A percentile compares a stretch with the other conserved stretches of the same genome.
Conservation (phyloP, 1,140 invertebrate genomes). For the Neuroterus valhalla region DNA sequence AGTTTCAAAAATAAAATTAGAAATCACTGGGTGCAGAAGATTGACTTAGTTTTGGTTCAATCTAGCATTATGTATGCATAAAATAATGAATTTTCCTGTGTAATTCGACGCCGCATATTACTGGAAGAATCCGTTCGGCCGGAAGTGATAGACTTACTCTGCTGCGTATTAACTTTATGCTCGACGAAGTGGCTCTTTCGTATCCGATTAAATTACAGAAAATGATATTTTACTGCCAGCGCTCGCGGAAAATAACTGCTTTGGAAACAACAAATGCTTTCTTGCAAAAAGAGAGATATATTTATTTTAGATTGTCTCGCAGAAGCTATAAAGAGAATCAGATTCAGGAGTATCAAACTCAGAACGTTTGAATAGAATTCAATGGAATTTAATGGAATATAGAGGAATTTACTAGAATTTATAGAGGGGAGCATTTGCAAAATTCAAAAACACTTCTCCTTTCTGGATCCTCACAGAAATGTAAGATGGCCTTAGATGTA, state of each 20-base stretch:
- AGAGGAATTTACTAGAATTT: too few species aligned
- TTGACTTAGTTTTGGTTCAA: background rate
- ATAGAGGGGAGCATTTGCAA: too few species aligned
- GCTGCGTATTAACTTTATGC: slow-evolving; percentile 28
- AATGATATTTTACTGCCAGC: slow-evolving; percentile 21
- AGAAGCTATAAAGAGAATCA: background rate
- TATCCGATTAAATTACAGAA: slow-evolving; percentile 31
- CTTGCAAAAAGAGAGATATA: too few species aligned
- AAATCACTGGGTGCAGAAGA: background rate
- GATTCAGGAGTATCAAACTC: slow-evolving; percentile 18
- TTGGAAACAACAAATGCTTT: too few species aligned
- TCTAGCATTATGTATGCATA: background rate
- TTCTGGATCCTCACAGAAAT: too few species aligned
- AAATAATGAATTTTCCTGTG: slow-evolving; percentile 1
- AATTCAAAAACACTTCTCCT: too few species aligned
- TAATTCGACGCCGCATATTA: slow-evolving; percentile 11
- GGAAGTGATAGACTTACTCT: slow-evolving; percentile 27
- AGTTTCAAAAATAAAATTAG: background rate
- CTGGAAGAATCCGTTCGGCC: slow-evolving; percentile 4
- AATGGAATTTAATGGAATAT: slow-evolving; percentile 8
- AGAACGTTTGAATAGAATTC: background rate
- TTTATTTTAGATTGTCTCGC: too few species aligned
- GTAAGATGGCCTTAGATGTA: too few species aligned
- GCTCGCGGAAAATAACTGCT: slow-evolving; percentile 31
- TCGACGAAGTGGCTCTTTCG: slow-evolving; percentile 30